Conservation (phyloP, 2,113 vertebrate species). For the Poicephalus gulielmi region DNA sequence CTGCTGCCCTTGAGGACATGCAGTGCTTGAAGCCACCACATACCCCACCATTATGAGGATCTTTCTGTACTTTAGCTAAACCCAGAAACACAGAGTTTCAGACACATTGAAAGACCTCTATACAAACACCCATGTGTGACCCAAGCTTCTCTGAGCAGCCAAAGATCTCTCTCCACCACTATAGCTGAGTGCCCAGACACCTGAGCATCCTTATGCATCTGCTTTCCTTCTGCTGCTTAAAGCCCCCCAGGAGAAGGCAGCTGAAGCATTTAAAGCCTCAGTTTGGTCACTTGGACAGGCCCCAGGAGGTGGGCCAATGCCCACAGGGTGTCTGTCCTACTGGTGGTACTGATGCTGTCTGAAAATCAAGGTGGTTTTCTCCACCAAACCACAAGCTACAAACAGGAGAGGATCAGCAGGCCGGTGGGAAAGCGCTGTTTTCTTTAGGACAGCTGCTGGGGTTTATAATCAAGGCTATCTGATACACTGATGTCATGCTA, state of each 20-base stretch:
- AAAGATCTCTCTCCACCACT: neutral
- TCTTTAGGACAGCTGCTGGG: neutral
- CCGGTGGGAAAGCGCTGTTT: neutral
- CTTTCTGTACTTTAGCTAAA: neutral
- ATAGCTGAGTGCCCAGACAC: neutral
- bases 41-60: neutral
- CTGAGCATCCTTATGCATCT: neutral
- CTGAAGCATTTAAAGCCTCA: neutral
- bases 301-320: neutral
- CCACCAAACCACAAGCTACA: neutral
- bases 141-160: neutral
- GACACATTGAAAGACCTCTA: neutral
- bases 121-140: neutral
- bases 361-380: neutral
- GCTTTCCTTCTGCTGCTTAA: neutral
- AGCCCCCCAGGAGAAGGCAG: neutral
- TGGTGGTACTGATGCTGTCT: neutral
- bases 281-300: neutral
- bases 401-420: neutral
- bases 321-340: neutral
- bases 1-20: neutral
- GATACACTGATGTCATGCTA: slow-evolving; percentile 29
- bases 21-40: neutral
- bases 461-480: slow-evolving; percentile 2
- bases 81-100: neutral